Evolutionary conservation across 2,113 vertebrate genomes (phyloP), one percentile per base, ranked within the genome.

Genomic region (Eolophus roseicapilla): DNA sequence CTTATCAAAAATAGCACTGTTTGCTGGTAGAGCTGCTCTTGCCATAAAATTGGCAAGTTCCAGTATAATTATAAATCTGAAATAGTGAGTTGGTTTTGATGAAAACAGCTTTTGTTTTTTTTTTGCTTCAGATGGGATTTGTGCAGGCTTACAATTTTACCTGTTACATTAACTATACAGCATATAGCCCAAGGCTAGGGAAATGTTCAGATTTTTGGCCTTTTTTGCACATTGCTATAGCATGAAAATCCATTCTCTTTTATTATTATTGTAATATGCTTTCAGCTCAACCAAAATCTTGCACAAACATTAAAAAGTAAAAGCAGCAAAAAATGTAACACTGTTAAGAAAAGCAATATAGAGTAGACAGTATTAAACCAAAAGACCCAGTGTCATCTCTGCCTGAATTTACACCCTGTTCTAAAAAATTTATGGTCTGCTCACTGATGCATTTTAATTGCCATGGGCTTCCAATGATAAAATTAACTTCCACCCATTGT

Each of bases 381-480:
- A 69, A 87, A 47, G 13, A 2, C 11, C 28, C 46, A 60, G 28
- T 35, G 73, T 12, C 35, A 78, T 73, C 86, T 92, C 81, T 92
- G 64, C 33, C 87, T 93, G 49, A 73, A 96, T 95, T 95, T 94
- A 87, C 18, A 95, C 27, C 39, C 31, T 78, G 71, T 74, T 95
- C 85, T 95, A 92, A 95, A 92, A 95, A 96, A 97, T 82, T 79
- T 78, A 95, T 78, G 17, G 43, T 53, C 93, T 95, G 79, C 89
- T 97, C 68, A 93, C 50, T 92, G 82, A 94, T 49, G 71, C 50
- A 12, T 92, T 96, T 86, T 88, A 92, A 96, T 96, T 96, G 89
- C 94, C 96, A 95, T 65, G 81, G 85, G 62, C 50, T 93, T 90
- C 93, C 4, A 14, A 74, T 76, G 68, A 92, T 15, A 62, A 96